These are phyloP conservation scores for Tryphoninae sp. DNA, from an alignment of 2,888 invertebrate genomes.

Conservation along the genomic window DNA sequence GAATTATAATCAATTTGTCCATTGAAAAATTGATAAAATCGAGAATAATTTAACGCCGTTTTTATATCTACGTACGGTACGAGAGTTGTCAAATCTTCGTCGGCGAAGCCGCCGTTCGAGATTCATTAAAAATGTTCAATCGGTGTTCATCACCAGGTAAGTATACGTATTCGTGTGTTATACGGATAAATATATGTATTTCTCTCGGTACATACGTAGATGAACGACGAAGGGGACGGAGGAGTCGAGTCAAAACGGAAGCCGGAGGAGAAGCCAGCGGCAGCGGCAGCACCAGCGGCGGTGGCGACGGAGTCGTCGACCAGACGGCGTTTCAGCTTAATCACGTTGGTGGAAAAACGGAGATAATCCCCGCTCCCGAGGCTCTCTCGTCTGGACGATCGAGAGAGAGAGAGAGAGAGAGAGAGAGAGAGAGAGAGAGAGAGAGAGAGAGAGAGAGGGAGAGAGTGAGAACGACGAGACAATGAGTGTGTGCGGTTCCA, in stretches of 20 bases:
- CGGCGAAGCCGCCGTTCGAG: background rate
- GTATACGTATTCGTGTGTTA: background rate
- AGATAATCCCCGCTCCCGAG: slow-evolving; percentile 74
- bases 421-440: no score
- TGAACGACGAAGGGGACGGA: slow-evolving; percentile 44
- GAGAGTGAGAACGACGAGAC: slow-evolving; percentile 1
- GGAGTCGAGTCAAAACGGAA: slow-evolving; percentile 60
- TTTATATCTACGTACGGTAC: background rate
- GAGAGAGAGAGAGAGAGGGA: background rate
- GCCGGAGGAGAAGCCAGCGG: slow-evolving; percentile 46
- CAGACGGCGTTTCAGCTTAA: slow-evolving; percentile 77
- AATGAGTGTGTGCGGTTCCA: slow-evolving; percentile 29
- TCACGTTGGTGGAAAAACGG: slow-evolving; percentile 79
- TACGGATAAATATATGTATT: background rate
- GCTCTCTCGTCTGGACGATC: slow-evolving; percentile 73
- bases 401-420: slow-evolving; percentile 59
- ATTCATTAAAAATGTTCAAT: slow-evolving; percentile 54
- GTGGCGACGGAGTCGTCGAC: slow-evolving; percentile 34
- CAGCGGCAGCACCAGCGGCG: slow-evolving; percentile 64
- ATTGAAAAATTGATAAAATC: slow-evolving; percentile 65
- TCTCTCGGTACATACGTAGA: background rate
- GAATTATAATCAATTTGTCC: background rate
- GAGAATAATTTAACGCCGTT: slow-evolving; percentile 70
- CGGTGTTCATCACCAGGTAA: slow-evolving; percentile 2
- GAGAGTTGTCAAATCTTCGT: background rate